Percentiles rank a stretch among this genome's conserved stretches.
Conservation (phyloP, 2,888 invertebrate species). For the Euzetes globulus region DNA sequence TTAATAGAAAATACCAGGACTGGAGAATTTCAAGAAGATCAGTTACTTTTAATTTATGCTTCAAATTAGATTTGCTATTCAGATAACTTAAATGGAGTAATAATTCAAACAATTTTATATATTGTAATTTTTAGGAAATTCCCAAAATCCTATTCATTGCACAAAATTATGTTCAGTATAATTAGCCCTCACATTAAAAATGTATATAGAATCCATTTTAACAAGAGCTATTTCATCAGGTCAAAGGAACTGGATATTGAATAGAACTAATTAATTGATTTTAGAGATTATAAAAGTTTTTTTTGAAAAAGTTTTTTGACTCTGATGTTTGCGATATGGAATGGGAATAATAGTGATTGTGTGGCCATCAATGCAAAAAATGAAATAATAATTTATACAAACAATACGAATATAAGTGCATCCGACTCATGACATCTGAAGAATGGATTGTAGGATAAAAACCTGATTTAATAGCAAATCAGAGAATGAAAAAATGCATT, state of each 20-base stretch:
- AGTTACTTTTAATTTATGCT: too few relatives aligned
- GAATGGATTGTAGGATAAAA: not conserved
- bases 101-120: too few relatives aligned
- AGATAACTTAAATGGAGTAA: too few relatives aligned
- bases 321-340: not conserved
- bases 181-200: not conserved
- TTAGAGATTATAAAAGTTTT: not conserved
- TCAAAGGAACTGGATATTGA: not conserved
- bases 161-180: too few relatives aligned
- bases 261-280: not conserved
- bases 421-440: constrained; percentile 2
- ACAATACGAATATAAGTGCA: not conserved
- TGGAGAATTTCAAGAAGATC: too few relatives aligned
- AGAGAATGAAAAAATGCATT: not conserved
- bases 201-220: too few relatives aligned
- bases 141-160: too few relatives aligned
- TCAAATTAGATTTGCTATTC: too few relatives aligned
- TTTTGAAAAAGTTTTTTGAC: not conserved
- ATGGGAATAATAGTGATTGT: not conserved
- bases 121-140: too few relatives aligned
- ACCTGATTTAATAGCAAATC: not conserved
- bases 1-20: too few relatives aligned
- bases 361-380: not conserved
- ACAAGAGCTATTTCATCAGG: not conserved
- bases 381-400: not conserved